Conservation (phyloP, 2,113 vertebrate genomes). For the Sarotherodon lohbergeri region DNA sequence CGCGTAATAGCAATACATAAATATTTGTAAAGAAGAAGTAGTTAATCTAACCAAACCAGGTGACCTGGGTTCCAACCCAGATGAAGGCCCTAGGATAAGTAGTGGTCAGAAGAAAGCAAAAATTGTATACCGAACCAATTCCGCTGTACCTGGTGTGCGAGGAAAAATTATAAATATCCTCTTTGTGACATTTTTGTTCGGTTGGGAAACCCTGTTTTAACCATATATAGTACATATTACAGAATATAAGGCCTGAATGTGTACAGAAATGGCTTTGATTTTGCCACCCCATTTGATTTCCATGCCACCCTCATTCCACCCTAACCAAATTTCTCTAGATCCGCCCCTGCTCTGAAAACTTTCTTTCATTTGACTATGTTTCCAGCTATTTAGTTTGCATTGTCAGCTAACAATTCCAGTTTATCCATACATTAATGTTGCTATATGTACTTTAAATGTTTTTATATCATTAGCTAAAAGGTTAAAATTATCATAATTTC, state of each 20-base stretch:
- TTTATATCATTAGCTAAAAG: background rate
- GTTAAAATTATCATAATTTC: background rate
- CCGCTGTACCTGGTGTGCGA: accelerated
- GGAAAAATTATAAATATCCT: background rate
- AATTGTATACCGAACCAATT: accelerated
- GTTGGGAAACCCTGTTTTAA: accelerated
- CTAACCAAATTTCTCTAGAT: background rate
- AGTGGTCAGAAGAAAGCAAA: background rate
- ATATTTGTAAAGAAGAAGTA: background rate
- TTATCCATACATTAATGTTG: background rate
- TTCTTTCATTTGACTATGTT: background rate
- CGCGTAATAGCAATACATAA: background rate
- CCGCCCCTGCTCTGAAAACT: background rate
- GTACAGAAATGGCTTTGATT: background rate
- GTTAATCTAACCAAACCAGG: background rate
- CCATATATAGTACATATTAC: background rate
- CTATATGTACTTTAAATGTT: background rate
- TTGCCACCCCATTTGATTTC: background rate
- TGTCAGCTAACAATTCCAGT: background rate
- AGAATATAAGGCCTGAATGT: background rate
- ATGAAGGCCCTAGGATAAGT: background rate
- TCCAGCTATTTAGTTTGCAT: background rate
- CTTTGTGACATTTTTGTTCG: background rate
- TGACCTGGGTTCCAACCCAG: background rate
- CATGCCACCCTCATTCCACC: background rate